phyloP scores from a whole-genome alignment of 2,888 invertebrate species.

The Acanthopleura granulata region DNA sequence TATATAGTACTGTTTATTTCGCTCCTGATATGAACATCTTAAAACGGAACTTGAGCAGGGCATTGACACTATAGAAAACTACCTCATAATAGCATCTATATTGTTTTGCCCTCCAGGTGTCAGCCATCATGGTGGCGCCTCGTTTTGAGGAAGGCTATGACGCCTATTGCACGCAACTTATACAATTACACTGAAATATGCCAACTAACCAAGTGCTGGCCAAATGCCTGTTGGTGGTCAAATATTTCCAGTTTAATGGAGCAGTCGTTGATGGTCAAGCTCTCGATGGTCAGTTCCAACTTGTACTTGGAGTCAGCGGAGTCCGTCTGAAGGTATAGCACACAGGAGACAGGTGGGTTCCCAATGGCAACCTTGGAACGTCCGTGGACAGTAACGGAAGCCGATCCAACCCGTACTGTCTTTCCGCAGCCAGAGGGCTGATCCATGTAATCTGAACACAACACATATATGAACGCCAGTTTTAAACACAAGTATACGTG shows the following conservation, averaged over 20 bases:
- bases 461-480: too few species aligned
- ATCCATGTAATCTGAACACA: conserved; percentile 14
- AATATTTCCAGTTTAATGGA: conserved; percentile 11
- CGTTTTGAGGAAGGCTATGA: too few species aligned
- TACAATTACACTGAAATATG: not conserved
- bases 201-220: not conserved
- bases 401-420: not conserved
- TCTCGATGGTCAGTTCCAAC: not conserved
- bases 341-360: conserved; percentile 1
- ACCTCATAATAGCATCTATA: too few species aligned
- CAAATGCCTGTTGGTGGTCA: conserved; percentile 14
- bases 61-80: too few species aligned
- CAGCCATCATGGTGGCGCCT: too few species aligned
- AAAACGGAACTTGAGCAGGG: too few species aligned
- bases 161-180: too few species aligned
- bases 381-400: not conserved
- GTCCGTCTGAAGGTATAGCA: conserved; percentile 8
- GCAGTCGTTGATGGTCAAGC: conserved; percentile 2
- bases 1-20: too few species aligned
- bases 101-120: too few species aligned
- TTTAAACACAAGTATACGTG: too few species aligned
- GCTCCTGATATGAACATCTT: too few species aligned
- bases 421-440: conserved; percentile 11
- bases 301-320: conserved; percentile 5
- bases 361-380: not conserved